Evolutionary conservation across 2,888 invertebrate genomes (phyloP).

Genomic region (Limnephilus auricula): DNA sequence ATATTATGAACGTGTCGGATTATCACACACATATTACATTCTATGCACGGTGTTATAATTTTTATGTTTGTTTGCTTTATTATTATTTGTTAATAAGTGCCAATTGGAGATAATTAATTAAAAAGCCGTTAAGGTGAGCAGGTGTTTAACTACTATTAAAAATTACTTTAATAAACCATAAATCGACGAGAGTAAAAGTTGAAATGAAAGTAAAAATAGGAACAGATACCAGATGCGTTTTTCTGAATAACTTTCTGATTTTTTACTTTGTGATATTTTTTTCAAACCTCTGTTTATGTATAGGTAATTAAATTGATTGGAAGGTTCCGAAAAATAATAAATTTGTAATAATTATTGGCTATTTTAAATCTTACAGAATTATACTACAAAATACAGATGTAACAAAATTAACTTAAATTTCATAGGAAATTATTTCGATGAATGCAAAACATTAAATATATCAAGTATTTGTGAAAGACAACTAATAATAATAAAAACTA

Average conservation of each 20-base stretch:
- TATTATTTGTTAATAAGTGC: background rate
- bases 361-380: too few relatives aligned
- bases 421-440: too few relatives aligned
- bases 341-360: too few relatives aligned
- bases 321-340: too few relatives aligned
- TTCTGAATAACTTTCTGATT: background rate
- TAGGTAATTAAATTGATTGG: background rate
- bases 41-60: background rate
- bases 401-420: too few relatives aligned
- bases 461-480: too few relatives aligned
- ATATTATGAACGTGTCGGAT: too few relatives aligned
- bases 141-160: background rate
- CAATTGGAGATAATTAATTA: background rate
- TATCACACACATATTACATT: too few relatives aligned
- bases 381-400: too few relatives aligned
- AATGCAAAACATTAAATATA: too few relatives aligned
- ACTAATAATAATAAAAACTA: too few relatives aligned
- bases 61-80: background rate
- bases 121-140: background rate
- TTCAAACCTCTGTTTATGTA: background rate
- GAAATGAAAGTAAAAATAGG: background rate
- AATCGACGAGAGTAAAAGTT: background rate
- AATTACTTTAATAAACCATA: background rate
- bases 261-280: background rate
- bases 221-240: background rate